phyloP scores from a whole-genome alignment of 2,888 invertebrate genomes.

The Neocrepidodera transversa region DNA sequence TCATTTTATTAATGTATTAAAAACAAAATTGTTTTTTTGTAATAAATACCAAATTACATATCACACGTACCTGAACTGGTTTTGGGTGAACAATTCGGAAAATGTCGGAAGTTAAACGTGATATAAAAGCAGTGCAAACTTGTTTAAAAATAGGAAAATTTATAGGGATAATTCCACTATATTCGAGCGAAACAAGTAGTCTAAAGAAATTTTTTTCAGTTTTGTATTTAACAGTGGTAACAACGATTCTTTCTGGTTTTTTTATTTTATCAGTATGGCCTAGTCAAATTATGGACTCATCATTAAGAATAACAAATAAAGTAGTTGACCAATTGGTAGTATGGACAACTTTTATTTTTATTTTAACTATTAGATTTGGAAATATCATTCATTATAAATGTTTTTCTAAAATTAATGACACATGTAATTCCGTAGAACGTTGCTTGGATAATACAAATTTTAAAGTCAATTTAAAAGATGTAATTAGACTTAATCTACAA shows the following conservation, averaged over 20 bases:
- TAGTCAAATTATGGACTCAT: neutral
- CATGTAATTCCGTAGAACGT: neutral
- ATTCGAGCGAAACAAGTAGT: neutral
- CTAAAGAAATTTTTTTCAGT: conserved; percentile 1
- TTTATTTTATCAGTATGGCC: conserved; percentile 1
- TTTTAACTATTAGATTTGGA: neutral
- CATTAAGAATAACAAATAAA: conserved; percentile 3
- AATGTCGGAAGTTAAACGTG: neutral
- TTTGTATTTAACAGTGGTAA: conserved; percentile 3
- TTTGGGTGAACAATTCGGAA: neutral
- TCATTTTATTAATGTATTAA: conserved; percentile 6
- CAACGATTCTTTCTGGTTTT: neutral
- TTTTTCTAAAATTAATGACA: conserved; percentile 2
- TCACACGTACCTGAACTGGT: neutral
- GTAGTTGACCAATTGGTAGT: conserved; percentile 9
- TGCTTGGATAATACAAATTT: neutral
- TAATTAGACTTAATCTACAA: neutral
- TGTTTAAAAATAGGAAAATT: conserved; percentile 7
- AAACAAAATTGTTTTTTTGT: neutral
- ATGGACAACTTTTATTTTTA: neutral
- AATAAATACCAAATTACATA: neutral
- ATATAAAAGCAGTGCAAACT: conserved; percentile 4
- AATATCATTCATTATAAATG: neutral
- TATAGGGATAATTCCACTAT: neutral
- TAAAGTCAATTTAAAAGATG: neutral